Conservation (phyloP, 30 jellyfish, hydroid and myxozoan genomes). For the Rhopilema esculentum region DNA sequence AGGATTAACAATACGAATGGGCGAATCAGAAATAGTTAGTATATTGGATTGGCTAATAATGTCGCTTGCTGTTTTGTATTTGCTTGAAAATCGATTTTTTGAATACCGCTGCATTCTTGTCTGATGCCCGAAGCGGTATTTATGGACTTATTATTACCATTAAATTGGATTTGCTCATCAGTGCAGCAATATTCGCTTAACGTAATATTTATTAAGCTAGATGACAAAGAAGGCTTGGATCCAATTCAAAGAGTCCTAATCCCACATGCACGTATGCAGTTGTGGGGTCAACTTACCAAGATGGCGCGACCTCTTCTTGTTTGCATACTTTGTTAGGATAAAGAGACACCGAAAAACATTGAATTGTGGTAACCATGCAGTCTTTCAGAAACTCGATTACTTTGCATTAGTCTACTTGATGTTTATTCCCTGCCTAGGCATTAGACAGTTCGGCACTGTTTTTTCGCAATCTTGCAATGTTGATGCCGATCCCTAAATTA, state of each 20-base stretch:
- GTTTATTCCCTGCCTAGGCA: not conserved
- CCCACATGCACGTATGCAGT: constrained; percentile 16
- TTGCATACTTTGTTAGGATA: not conserved
- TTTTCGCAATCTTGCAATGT: too few relatives aligned
- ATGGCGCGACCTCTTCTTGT: not conserved
- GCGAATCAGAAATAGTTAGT: constrained; percentile 5
- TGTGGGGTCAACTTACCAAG: constrained; percentile 20
- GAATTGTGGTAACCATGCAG: not conserved
- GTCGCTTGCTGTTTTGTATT: constrained; percentile 19
- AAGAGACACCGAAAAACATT: not conserved
- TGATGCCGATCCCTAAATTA: too few relatives aligned
- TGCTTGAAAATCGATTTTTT: constrained; percentile 6
- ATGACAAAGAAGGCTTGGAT: constrained; percentile 17
- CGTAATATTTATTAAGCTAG: constrained; percentile 30
- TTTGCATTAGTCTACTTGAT: not conserved
- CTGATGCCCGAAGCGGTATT: constrained; percentile 48
- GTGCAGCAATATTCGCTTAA: constrained; percentile 40
- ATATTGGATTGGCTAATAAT: constrained; percentile 17
- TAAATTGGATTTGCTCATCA: constrained; percentile 45
- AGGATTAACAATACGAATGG: not conserved
- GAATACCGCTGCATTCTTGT: constrained; percentile 12
- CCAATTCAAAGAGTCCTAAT: not conserved
- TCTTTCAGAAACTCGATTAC: not conserved
- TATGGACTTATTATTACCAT: constrained; percentile 10
- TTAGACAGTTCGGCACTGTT: not conserved